A percentile compares a stretch with the other conserved stretches of the same genome.
Evolutionary conservation across 2,113 vertebrate genomes (phyloP).

Genomic region (Panurus biarmicus): DNA sequence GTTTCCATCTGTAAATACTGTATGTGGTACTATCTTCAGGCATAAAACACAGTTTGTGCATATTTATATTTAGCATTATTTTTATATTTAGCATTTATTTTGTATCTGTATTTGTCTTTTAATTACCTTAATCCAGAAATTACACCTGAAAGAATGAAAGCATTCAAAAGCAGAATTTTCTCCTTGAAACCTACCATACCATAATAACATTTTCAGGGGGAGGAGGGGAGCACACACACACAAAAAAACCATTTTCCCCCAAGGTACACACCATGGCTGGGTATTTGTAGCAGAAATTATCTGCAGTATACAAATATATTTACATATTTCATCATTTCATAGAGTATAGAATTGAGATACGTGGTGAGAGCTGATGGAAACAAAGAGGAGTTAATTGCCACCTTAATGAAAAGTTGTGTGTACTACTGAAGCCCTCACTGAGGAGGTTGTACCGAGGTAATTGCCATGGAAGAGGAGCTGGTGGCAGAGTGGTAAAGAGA

Average conservation of each 20-base stretch:
- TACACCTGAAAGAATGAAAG: neutral
- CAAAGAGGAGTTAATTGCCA: neutral
- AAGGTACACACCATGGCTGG: neutral
- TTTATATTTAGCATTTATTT: neutral
- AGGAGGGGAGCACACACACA: neutral
- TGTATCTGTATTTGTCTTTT: neutral
- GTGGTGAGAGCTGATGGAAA: neutral
- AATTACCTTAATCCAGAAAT: neutral
- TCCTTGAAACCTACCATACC: neutral
- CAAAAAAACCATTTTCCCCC: neutral
- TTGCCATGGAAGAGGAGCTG: neutral
- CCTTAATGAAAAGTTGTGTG: neutral
- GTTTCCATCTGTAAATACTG: neutral
- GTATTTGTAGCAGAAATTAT: neutral
- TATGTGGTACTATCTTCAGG: neutral
- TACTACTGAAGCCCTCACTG: neutral
- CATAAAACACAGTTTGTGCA: neutral
- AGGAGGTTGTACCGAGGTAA: neutral
- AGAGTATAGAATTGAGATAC: neutral
- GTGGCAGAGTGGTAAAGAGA: neutral
- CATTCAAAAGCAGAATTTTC: neutral
- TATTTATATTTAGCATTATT: neutral
- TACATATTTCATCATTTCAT: neutral
- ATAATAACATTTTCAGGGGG: neutral
- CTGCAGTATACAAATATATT: neutral